These are phyloP conservation scores for Harmothoe impar DNA, from an alignment of 2,888 invertebrate genomes.

Conservation along the genomic window DNA sequence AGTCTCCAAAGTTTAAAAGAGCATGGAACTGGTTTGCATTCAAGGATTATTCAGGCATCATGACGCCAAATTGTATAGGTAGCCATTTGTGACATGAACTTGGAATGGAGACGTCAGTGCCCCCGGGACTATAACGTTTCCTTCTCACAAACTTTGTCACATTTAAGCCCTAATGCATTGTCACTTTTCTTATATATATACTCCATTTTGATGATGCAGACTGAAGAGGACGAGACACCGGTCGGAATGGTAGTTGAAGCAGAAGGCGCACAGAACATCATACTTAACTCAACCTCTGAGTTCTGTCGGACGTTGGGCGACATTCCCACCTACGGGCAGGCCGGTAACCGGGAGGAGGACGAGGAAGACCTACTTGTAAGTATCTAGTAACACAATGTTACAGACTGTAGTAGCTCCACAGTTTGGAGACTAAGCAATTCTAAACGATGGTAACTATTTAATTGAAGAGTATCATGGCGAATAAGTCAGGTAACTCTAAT, in stretches of 20 bases:
- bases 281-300: slow-evolving; percentile 96
- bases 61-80: no score
- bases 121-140: no score
- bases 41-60: no score
- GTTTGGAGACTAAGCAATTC: slow-evolving; percentile 9
- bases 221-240: slow-evolving; percentile 70
- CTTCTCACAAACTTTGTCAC: no score
- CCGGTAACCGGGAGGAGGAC: slow-evolving; percentile 92
- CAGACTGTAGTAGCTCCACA: neutral
- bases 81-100: no score
- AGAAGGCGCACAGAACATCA: slow-evolving; percentile 85
- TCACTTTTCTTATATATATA: neutral
- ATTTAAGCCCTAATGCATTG: no score
- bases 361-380: slow-evolving; percentile 88
- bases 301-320: slow-evolving; percentile 98
- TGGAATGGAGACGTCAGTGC: no score
- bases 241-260: slow-evolving; percentile 57
- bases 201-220: neutral
- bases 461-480: neutral
- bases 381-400: no score
- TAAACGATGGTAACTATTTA: neutral
- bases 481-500: no score
- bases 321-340: slow-evolving; percentile 96
- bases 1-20: no score
- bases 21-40: no score